Base-by-base conservation (phyloP, 2,888 invertebrate genomes). In the Caenorhabditis doughertyi region DNA sequence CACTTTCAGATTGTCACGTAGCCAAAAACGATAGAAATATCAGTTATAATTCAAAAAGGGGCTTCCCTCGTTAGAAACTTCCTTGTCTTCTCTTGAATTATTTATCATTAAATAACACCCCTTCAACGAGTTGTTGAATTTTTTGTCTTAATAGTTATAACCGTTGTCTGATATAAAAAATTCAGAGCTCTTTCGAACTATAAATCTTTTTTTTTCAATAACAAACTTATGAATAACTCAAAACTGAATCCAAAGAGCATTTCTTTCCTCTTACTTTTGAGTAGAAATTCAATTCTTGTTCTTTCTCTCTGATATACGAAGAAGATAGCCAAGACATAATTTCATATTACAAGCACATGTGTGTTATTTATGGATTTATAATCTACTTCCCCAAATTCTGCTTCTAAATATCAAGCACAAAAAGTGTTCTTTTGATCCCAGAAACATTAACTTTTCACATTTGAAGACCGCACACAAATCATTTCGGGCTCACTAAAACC, bases 1-100 rank as follows among this genome's bases (percentile, higher is more conserved):
- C 47, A 64, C 47, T 32, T 64, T 65, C 51, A 2, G 21, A 49
- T 23, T 49, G n/a, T 51, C 65, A 65, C 65, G 65, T 65, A 65
- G 32, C 23, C 51, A 18, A 16, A 35, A 39, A 42, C 25, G n/a
- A 60, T 9, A 13, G n/a, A 13, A 47, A 62, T 21, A 21, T 51
- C 35, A 51, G 23, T 51, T 32, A 32, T 21, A 9, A 64, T 47
- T 64, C 64, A 7, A 18, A 49, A 8, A 51, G 21, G 23, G 35
- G 32, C n/a, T 64, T 64, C 64, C 21, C 3, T 49, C 11, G 18
- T 21, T 39, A 3, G 44, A 51, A 25, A 51, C 55, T 55, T 55
- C 55, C 55, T 18, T 39, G 16, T 58, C 18, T n/a, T 18, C 8
- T 25, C 25, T 51, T 2, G 23, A 9, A 9, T 1, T 35, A 5